Evolutionary conservation across 2,888 invertebrate genomes (phyloP).

Genomic region (Cryptus armator): DNA sequence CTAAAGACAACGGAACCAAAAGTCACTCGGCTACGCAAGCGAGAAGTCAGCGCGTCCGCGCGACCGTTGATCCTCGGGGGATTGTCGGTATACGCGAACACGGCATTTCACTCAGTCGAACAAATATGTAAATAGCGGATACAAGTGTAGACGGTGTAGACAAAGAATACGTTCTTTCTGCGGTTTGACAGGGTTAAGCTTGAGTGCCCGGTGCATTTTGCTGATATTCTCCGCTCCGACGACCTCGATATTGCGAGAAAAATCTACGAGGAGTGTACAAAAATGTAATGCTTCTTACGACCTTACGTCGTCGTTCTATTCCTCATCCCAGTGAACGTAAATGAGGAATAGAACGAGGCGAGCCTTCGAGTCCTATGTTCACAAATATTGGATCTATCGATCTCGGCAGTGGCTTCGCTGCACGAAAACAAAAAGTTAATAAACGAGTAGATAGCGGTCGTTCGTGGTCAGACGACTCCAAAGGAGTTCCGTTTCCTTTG

Average conservation of each 20-base stretch:
- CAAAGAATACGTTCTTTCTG: conserved; percentile 46
- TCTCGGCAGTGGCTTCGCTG: not conserved
- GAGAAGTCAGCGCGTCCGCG: conserved; percentile 15
- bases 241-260: conserved; percentile 46
- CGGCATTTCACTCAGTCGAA: conserved; percentile 79
- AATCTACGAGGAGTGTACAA: conserved; percentile 24
- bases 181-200: conserved; percentile 16
- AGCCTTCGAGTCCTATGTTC: conserved; percentile 17
- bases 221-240: not conserved
- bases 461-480: not conserved
- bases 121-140: conserved; percentile 78
- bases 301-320: conserved; percentile 55
- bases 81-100: conserved; percentile 69
- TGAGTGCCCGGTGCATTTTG: conserved; percentile 30
- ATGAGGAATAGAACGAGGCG: conserved; percentile 18
- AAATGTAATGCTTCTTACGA: conserved; percentile 32
- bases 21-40: conserved; percentile 45
- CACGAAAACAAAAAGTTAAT: too few relatives aligned
- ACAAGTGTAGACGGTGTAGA: conserved; percentile 45
- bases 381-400: conserved; percentile 47
- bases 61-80: conserved; percentile 27
- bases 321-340: conserved; percentile 13
- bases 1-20: conserved; percentile 21
- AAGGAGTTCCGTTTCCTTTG: conserved; percentile 7
- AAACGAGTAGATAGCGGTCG: not conserved